A percentile compares a stretch with the other conserved stretches of the same genome.
Evolutionary conservation across 2,797 vertebrate species (phyloP).

Genomic region (Pseudochirops corinnae): DNA sequence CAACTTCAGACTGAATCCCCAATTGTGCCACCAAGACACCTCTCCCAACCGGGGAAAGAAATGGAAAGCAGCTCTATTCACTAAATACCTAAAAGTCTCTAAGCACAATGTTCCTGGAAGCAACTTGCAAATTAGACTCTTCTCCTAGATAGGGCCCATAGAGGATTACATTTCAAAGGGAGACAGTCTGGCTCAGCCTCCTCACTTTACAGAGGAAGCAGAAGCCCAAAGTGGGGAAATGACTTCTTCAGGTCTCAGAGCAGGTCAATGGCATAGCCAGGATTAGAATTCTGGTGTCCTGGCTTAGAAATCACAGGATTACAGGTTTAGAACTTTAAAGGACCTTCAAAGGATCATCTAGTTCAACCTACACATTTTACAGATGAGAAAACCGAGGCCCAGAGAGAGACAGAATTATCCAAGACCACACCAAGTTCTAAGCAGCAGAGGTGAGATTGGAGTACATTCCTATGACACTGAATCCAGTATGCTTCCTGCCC

Average conservation of each 20-base stretch:
- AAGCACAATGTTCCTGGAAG: neutral
- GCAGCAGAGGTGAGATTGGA: neutral
- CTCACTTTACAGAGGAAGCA: conserved; percentile 6
- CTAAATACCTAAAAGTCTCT: conserved; percentile 5
- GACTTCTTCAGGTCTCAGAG: neutral
- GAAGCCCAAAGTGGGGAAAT: neutral
- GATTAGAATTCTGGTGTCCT: neutral
- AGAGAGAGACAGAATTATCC: neutral
- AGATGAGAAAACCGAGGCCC: neutral
- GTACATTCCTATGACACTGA: neutral
- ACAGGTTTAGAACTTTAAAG: neutral
- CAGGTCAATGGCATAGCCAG: neutral
- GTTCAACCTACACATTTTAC: neutral
- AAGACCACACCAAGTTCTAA: neutral
- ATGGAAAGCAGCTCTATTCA: conserved; percentile 29
- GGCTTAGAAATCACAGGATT: neutral
- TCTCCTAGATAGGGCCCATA: neutral
- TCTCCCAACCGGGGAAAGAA: neutral
- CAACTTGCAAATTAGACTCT: neutral
- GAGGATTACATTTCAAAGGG: neutral
- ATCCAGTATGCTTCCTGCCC: neutral
- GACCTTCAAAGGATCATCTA: neutral
- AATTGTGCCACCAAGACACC: neutral
- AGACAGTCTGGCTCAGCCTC: neutral
- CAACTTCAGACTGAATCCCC: conserved; percentile 26